Conservation (phyloP, 2,113 vertebrate genomes). For the Hemiprocne comata region DNA sequence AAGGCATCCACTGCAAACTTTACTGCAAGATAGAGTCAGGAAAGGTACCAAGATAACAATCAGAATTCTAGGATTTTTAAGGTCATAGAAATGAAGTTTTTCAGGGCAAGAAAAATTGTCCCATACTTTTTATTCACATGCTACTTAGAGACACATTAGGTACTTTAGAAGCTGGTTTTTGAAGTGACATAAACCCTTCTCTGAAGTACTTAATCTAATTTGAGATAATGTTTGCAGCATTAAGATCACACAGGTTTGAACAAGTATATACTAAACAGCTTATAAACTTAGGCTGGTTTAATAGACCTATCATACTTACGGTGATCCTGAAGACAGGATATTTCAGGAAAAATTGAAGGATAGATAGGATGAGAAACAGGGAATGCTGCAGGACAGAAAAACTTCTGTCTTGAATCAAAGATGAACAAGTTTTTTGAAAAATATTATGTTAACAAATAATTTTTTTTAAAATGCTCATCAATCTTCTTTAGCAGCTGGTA, state of each 20-base stretch:
- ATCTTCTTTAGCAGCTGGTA: background rate
- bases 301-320: background rate
- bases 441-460: background rate
- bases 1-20: background rate
- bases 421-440: background rate
- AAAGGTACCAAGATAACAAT: background rate
- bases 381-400: background rate
- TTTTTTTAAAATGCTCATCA: background rate
- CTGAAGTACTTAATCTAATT: background rate
- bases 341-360: background rate
- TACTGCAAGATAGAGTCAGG: rapidly evolving
- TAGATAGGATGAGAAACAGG: background rate
- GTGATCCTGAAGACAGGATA: background rate
- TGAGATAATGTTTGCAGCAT: background rate
- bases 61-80: background rate
- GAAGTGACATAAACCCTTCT: background rate
- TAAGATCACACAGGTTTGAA: conserved; percentile 1
- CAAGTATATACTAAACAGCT: background rate
- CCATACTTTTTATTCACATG: background rate
- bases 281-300: background rate
- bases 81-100: background rate
- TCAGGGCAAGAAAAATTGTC: background rate
- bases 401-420: background rate
- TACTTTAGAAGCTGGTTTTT: background rate
- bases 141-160: background rate